Conservation (phyloP, 2,888 invertebrate species). For the Bellardia pandia region DNA sequence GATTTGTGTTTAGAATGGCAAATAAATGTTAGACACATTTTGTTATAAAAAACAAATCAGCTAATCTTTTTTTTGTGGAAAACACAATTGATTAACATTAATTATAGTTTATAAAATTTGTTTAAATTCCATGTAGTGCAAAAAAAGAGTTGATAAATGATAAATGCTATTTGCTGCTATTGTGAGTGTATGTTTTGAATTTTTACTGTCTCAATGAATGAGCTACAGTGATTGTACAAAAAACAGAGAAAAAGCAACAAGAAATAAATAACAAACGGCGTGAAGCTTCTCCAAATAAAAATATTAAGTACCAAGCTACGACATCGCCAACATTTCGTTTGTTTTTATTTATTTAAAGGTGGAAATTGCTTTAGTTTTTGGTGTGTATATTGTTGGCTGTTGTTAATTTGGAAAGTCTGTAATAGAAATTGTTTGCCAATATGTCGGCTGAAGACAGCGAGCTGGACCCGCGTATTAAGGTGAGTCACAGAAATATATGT, state of each 20-base stretch:
- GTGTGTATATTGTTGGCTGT: neutral
- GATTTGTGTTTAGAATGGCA: neutral
- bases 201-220: slow-evolving; percentile 34
- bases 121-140: slow-evolving; percentile 35
- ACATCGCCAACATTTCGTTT: slow-evolving; percentile 41
- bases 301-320: slow-evolving; percentile 47
- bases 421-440: slow-evolving; percentile 42
- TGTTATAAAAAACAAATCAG: neutral
- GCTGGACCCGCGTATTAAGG: slow-evolving; percentile 84
- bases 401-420: slow-evolving; percentile 28
- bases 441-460: slow-evolving; percentile 80
- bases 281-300: slow-evolving; percentile 22
- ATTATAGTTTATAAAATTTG: slow-evolving; percentile 19
- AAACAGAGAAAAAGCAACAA: slow-evolving; percentile 3
- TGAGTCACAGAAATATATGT: slow-evolving; percentile 71
- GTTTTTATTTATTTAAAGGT: slow-evolving; percentile 1
- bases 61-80: slow-evolving; percentile 15
- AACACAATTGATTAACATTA: slow-evolving; percentile 29
- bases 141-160: slow-evolving; percentile 22
- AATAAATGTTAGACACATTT: neutral
- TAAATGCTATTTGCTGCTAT: slow-evolving; percentile 18
- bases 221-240: slow-evolving; percentile 11
- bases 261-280: neutral
- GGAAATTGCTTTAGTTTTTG: slow-evolving; percentile 16
- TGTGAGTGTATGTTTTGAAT: slow-evolving; percentile 5